phyloP scores from a whole-genome alignment of 2,888 invertebrate genomes.

The Dyspetes luteomarginatus region DNA sequence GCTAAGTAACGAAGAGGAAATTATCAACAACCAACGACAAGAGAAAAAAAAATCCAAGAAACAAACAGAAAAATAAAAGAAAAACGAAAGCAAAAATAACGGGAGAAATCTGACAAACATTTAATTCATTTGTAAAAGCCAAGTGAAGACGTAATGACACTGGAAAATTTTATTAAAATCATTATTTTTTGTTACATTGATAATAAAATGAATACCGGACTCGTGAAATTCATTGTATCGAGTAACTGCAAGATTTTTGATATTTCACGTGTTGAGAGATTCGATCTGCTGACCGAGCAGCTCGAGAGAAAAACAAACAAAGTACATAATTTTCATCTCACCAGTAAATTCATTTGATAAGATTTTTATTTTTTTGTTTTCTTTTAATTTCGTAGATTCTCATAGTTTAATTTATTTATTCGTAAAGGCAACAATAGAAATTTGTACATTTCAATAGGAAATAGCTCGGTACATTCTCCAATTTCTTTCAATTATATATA shows the following conservation, averaged over 20 bases:
- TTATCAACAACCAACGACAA: slow-evolving; percentile 63
- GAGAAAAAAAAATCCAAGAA: slow-evolving; percentile 59
- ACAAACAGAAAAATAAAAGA: slow-evolving; percentile 51
- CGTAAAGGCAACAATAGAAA: background rate
- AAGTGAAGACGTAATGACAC: slow-evolving; percentile 60
- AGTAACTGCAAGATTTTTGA: background rate
- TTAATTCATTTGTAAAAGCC: slow-evolving; percentile 63
- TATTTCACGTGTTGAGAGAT: background rate
- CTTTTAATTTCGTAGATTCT: slow-evolving; percentile 8
- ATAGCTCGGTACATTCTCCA: background rate
- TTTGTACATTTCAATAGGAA: background rate
- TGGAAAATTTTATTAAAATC: slow-evolving; percentile 12
- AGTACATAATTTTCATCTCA: background rate
- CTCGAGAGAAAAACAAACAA: too few relatives aligned
- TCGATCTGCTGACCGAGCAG: background rate
- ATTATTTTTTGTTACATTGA: background rate
- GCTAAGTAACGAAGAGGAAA: slow-evolving; percentile 80
- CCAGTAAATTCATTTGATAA: background rate
- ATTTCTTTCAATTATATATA: background rate
- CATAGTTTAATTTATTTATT: slow-evolving; percentile 32
- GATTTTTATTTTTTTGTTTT: slow-evolving; percentile 24
- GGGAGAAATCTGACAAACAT: slow-evolving; percentile 72
- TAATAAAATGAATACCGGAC: background rate
- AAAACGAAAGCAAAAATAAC: slow-evolving; percentile 61
- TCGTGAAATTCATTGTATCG: background rate